These are phyloP conservation scores for Leptinotarsa peninsularis DNA, from an alignment of 2,888 invertebrate genomes.

Conservation along the genomic window DNA sequence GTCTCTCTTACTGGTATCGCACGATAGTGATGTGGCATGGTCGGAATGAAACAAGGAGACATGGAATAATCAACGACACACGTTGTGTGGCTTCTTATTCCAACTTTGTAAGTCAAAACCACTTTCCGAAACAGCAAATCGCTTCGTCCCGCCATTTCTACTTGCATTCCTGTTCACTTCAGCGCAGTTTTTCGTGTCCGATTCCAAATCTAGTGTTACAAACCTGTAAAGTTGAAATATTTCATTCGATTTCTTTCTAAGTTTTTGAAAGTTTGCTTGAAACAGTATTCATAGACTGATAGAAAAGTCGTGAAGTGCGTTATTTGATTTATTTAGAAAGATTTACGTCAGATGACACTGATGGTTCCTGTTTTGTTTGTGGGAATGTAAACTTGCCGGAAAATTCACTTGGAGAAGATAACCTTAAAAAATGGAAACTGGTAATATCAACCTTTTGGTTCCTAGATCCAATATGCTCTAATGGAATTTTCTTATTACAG, in stretches of 20 bases:
- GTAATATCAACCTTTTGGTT: slow-evolving; percentile 24
- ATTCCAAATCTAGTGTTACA: slow-evolving; percentile 42
- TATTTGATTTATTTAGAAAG: slow-evolving; percentile 30
- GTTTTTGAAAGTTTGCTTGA: slow-evolving; percentile 4
- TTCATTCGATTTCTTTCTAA: background rate
- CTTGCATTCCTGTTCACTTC: slow-evolving; percentile 34
- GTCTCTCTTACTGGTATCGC: slow-evolving; percentile 26
- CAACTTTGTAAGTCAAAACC: slow-evolving; percentile 41
- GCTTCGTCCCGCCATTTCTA: slow-evolving; percentile 45
- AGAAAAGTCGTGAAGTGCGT: slow-evolving; percentile 22
- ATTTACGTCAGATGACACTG: slow-evolving; percentile 38
- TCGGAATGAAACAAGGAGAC: background rate
- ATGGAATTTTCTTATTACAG: slow-evolving; percentile 32
- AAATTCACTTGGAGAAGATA: slow-evolving; percentile 25
- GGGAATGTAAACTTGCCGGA: slow-evolving; percentile 35
- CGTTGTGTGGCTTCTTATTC: slow-evolving; percentile 30
- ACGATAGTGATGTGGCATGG: slow-evolving; percentile 17
- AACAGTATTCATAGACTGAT: background rate
- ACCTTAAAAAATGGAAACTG: slow-evolving; percentile 47
- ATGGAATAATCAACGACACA: slow-evolving; percentile 40
- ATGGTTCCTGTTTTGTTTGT: slow-evolving; percentile 37
- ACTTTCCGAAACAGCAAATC: slow-evolving; percentile 43
- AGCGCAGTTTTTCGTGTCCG: slow-evolving; percentile 26
- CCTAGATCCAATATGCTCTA: background rate
- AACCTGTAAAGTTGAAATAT: slow-evolving; percentile 31